Percentiles rank a stretch among this genome's conserved stretches.
Evolutionary conservation across 2,113 vertebrate species (phyloP).

Genomic region (Podiceps cristatus): DNA sequence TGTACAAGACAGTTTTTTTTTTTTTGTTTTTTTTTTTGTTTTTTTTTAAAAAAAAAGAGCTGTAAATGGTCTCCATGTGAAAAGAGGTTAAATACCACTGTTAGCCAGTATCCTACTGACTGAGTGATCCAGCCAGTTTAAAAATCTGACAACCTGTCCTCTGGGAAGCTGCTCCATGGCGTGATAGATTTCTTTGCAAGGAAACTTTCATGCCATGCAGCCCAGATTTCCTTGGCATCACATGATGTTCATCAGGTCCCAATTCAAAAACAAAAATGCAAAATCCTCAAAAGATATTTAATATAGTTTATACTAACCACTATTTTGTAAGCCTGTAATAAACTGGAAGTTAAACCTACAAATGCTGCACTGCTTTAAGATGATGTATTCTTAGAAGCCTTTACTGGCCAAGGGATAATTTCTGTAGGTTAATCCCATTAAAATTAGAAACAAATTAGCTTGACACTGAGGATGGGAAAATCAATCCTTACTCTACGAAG

Average conservation of each 20-base stretch:
- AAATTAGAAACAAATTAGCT: constrained; percentile 46
- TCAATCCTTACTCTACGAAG: background rate
- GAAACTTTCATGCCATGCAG: background rate
- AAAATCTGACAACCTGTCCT: background rate
- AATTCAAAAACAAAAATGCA: background rate
- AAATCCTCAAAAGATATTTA: background rate
- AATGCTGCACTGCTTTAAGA: background rate
- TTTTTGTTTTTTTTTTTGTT: background rate
- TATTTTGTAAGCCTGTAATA: background rate
- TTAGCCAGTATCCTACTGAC: background rate
- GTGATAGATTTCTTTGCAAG: background rate
- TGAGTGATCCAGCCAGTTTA: background rate
- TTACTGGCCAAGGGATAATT: background rate
- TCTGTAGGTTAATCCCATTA: constrained; percentile 25
- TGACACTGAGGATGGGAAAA: constrained; percentile 5
- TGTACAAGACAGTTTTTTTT: background rate
- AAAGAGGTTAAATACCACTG: background rate
- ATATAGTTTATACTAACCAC: background rate
- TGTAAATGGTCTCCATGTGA: background rate
- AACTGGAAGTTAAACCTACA: background rate
- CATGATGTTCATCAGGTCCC: background rate
- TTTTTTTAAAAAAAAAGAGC: background rate
- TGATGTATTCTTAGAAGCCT: background rate
- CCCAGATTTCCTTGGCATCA: background rate
- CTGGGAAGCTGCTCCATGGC: background rate